Evolutionary conservation across 2,888 invertebrate species (phyloP).

Genomic region (Eilema caniola): DNA sequence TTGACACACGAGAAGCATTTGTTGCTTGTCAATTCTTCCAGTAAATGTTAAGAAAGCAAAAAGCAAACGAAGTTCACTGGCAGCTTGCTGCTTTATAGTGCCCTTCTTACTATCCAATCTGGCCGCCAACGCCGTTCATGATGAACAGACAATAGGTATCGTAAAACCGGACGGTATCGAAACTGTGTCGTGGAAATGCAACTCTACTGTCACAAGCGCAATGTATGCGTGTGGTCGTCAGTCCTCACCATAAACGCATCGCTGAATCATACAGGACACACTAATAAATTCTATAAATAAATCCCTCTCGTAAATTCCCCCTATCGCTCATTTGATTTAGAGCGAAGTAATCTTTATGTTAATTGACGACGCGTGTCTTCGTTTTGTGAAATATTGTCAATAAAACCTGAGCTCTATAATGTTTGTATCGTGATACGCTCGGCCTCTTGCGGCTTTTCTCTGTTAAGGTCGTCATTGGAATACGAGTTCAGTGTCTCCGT

Average conservation of each 20-base stretch:
- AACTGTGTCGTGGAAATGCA: background rate
- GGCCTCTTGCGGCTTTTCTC: conserved; percentile 22
- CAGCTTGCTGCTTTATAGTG: too few relatives aligned
- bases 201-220: conserved; percentile 2
- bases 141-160: too few relatives aligned
- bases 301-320: conserved; percentile 48
- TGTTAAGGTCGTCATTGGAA: conserved; percentile 9
- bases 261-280: conserved; percentile 59
- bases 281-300: conserved; percentile 61
- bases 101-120: too few relatives aligned
- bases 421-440: conserved; percentile 19
- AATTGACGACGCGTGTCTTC: conserved; percentile 49
- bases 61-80: too few relatives aligned
- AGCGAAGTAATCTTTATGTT: conserved; percentile 57
- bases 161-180: background rate
- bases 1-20: too few relatives aligned
- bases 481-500: conserved; percentile 25
- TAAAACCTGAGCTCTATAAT: conserved; percentile 24
- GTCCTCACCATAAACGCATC: conserved; percentile 44
- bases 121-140: too few relatives aligned
- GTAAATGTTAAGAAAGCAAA: too few relatives aligned
- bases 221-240: conserved; percentile 48
- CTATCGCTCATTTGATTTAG: conserved; percentile 58
- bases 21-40: too few relatives aligned
- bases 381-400: conserved; percentile 39